Conservation (phyloP, 2,797 vertebrate genomes). For the Zalophus californianus region DNA sequence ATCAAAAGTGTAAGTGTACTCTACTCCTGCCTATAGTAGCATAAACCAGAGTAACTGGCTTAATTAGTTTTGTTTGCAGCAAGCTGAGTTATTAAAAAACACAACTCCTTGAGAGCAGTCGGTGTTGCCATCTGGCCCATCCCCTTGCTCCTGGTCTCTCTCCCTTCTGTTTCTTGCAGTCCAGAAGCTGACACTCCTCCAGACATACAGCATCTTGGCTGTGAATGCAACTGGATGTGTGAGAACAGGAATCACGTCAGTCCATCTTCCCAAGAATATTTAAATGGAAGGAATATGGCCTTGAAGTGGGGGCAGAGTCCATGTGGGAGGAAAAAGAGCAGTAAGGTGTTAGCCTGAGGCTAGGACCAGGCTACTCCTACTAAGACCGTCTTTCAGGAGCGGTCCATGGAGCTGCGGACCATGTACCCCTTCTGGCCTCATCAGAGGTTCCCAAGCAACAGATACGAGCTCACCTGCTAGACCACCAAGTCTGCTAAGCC, state of each 20-base stretch:
- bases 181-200: slow-evolving; percentile 27
- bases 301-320: neutral
- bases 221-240: neutral
- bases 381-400: neutral
- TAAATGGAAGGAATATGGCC: neutral
- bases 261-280: neutral
- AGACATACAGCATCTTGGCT: neutral
- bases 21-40: slow-evolving; percentile 66
- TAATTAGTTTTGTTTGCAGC: slow-evolving; percentile 78
- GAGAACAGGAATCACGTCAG: slow-evolving; percentile 14
- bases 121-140: slow-evolving; percentile 75
- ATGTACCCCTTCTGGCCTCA: neutral
- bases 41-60: slow-evolving; percentile 76
- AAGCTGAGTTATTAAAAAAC: slow-evolving; percentile 77
- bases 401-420: neutral
- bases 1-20: slow-evolving; percentile 71
- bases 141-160: slow-evolving; percentile 42
- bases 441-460: neutral
- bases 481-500: neutral
- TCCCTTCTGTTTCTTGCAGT: slow-evolving; percentile 23
- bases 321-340: neutral
- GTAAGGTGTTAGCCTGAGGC: neutral
- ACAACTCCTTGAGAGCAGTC: slow-evolving; percentile 73
- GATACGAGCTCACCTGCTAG: neutral
- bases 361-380: neutral